Conservation (phyloP, 2,888 invertebrate genomes). For the Capitulum mitella region DNA sequence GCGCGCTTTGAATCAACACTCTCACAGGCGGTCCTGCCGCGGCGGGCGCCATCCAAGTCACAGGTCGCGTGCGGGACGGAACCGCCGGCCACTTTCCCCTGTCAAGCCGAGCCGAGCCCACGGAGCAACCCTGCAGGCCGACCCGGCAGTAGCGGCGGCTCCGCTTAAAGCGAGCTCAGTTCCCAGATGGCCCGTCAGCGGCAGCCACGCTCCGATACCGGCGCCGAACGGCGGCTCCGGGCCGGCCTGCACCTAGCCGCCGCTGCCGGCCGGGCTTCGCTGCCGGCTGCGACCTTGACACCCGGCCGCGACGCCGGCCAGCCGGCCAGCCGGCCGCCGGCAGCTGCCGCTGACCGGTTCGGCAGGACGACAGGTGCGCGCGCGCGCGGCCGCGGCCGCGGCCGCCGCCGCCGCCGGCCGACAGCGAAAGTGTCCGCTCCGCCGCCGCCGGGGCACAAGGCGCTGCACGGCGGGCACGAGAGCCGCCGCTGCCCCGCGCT, state of each 20-base stretch:
- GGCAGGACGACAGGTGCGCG: background rate
- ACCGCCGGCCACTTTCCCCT: no score
- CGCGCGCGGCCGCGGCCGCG: background rate
- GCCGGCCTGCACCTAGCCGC: no score
- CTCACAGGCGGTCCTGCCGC: no score
- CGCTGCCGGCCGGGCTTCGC: background rate
- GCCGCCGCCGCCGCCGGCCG: background rate
- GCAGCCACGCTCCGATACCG: background rate
- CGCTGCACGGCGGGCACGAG: background rate
- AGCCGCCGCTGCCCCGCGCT: no score
- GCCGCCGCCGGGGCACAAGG: background rate
- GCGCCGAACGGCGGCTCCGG: background rate
- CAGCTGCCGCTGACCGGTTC: conserved; percentile 13
- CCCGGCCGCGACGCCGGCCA: background rate
- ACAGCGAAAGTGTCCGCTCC: background rate
- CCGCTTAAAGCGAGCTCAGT: no score
- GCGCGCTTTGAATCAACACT: no score
- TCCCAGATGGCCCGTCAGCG: no score
- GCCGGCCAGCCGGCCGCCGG: background rate
- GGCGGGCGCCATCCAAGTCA: no score
- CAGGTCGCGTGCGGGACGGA: no score
- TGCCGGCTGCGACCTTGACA: background rate
- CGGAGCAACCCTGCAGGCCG: no score
- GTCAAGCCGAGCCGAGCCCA: no score
- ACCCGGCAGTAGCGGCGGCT: no score